These are phyloP conservation scores for Tetranychus urticae DNA, from an alignment of 1,140 invertebrate species.

Conservation along the genomic window DNA sequence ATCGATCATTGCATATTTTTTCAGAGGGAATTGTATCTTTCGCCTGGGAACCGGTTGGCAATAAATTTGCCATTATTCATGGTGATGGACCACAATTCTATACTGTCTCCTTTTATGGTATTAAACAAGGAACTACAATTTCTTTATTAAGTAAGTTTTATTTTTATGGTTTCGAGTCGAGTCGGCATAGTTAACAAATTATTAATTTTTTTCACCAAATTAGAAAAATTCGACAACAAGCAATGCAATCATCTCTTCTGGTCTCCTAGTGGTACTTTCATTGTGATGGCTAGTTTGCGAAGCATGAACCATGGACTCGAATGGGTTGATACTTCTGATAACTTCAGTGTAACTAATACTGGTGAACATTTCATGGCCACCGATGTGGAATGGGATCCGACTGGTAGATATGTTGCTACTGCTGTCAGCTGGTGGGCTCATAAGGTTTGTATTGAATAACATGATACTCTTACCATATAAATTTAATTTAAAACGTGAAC, in stretches of 20 bases:
- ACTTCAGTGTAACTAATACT: conserved; percentile 68
- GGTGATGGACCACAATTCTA: conserved; percentile 58
- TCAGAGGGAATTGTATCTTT: conserved; percentile 58
- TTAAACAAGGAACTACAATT: conserved; percentile 61
- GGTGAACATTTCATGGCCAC: conserved; percentile 82
- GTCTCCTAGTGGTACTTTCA: conserved; percentile 85
- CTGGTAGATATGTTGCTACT: conserved; percentile 85
- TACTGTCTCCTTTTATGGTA: conserved; percentile 78
- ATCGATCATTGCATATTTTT: too few species aligned
- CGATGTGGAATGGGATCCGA: conserved; percentile 97
- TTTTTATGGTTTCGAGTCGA: background rate
- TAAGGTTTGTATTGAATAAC: conserved; percentile 31
- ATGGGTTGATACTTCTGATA: conserved; percentile 77
- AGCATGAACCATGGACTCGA: conserved; percentile 62
- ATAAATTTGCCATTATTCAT: conserved; percentile 86
- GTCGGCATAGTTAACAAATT: background rate
- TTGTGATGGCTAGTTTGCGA: conserved; percentile 63
- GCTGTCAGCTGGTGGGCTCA: conserved; percentile 85
- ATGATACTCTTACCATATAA: background rate
- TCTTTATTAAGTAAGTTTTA: conserved; percentile 42
- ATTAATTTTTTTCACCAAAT: conserved; percentile 2
- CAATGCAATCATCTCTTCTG: conserved; percentile 84
- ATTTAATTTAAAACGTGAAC: background rate
- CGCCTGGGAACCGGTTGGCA: conserved; percentile 91
- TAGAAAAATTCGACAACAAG: conserved; percentile 66